Percentiles rank a stretch among this genome's conserved stretches.
Evolutionary conservation across 2,888 invertebrate genomes (phyloP).

Genomic region (Tipula vernalis): DNA sequence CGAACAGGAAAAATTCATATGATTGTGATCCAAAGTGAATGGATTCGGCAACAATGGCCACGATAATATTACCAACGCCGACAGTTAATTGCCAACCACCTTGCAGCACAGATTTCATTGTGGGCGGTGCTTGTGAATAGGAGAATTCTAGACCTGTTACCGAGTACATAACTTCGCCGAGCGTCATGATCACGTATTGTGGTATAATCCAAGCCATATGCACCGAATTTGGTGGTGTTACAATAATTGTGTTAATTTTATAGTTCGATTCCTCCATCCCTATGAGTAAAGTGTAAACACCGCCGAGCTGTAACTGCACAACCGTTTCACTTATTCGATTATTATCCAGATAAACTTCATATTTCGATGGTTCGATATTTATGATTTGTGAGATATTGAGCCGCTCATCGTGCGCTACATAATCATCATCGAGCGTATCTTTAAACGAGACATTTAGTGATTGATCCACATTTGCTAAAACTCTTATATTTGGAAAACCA

Average conservation of each 20-base stretch:
- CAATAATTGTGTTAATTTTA: conserved; percentile 15
- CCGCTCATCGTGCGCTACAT: not conserved
- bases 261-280: not conserved
- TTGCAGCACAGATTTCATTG: conserved; percentile 90
- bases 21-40: conserved; percentile 59
- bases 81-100: conserved; percentile 90
- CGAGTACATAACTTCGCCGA: conserved; percentile 50
- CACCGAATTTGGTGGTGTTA: conserved; percentile 38
- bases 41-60: conserved; percentile 74
- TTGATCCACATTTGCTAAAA: conserved; percentile 22
- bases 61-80: conserved; percentile 87
- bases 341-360: conserved; percentile 21
- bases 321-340: not conserved
- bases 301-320: conserved; percentile 26
- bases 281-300: conserved; percentile 29
- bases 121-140: conserved; percentile 52
- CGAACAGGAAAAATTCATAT: conserved; percentile 79
- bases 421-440: conserved; percentile 5
- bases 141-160: conserved; percentile 60
- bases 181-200: conserved; percentile 53
- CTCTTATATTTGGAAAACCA: conserved; percentile 25
- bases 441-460: conserved; percentile 21
- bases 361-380: conserved; percentile 21
- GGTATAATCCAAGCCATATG: conserved; percentile 52
- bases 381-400: conserved; percentile 17